Evolutionary conservation across 2,888 invertebrate species (phyloP), one percentile per base, ranked within the genome.

Genomic region (Cheilosia variabilis): DNA sequence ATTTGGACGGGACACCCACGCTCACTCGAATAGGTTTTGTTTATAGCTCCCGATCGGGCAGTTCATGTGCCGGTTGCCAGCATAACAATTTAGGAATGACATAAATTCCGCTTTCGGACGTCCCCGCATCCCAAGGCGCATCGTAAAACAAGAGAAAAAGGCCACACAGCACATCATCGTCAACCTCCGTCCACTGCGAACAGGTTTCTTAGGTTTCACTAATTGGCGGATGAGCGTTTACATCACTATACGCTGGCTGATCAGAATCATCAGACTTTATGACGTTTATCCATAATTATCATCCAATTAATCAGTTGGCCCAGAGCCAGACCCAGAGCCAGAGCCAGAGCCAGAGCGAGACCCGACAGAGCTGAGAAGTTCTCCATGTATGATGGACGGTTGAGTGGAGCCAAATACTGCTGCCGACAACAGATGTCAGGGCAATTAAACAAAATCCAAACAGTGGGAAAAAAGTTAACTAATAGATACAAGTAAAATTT

Each of bases 221-320:
- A 86, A 86, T 86, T 86, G 86, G 81, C 81, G 66, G 86, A 86
- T 77, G 76, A 72, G 62, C 71, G 81, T 80, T 86, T 86, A 81
- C 72, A 86, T 77, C 77, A 77, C 81, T 76, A n/a, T n/a, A 62
- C 72, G 66, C 76, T 77, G 86, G 62, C 76, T 77, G 86, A 86
- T 86, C 86, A 58, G 58, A 81, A 86, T 81, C 86, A 81, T 76
- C 77, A 55, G 76, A 41, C 66, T 86, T 86, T 86, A 86, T 86
- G 86, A 86, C 86, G 86, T 81, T 86, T 86, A 86, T 81, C 86
- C 86, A 86, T 86, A 86, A 86, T 86, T 86, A 86, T 86, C 86
- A 45, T 86, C 80, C 86, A 86, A 86, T 86, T 86, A 86, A 86
- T 86, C 86, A 81, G 86, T 77, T 80, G 53, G 63, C 52, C 63